Percentiles rank a stretch among this genome's conserved stretches.
Evolutionary conservation across 35 echinoderm and acorn worm genomes (phyloP).

Genomic region (Ptychodera flava): DNA sequence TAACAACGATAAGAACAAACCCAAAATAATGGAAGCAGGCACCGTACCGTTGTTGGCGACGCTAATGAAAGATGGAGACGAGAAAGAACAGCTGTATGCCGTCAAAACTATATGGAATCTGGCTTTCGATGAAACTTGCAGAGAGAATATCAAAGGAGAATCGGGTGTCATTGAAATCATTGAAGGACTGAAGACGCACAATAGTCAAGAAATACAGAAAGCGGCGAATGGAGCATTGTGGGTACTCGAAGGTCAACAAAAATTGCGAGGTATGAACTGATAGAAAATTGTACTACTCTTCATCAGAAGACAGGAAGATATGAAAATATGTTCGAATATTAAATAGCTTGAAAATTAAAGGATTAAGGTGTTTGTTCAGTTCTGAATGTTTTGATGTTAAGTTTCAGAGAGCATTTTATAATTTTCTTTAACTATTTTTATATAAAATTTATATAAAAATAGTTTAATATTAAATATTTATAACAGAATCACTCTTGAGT

Average conservation of each 20-base stretch:
- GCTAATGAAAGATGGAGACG: conserved; percentile 43
- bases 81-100: conserved; percentile 49
- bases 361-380: too few relatives aligned
- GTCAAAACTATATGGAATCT: conserved; percentile 88
- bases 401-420: too few relatives aligned
- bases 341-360: too few relatives aligned
- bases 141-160: conserved; percentile 35
- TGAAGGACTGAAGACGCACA: conserved; percentile 23
- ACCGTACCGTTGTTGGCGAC: conserved; percentile 54
- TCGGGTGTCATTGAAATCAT: conserved; percentile 31
- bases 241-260: conserved; percentile 29
- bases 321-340: too few relatives aligned
- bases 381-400: too few relatives aligned
- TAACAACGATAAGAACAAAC: conserved; percentile 83
- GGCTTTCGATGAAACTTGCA: conserved; percentile 50
- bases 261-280: not conserved
- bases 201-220: conserved; percentile 35
- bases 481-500: too few relatives aligned
- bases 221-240: conserved; percentile 88
- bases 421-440: too few relatives aligned
- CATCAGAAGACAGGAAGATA: too few relatives aligned
- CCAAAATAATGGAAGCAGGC: conserved; percentile 67
- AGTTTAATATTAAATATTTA: too few relatives aligned
- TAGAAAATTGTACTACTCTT: too few relatives aligned
- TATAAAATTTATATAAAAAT: too few relatives aligned